These are phyloP conservation scores for Oscheius sp. DNA, from an alignment of 2,888 invertebrate genomes.

Conservation along the genomic window DNA sequence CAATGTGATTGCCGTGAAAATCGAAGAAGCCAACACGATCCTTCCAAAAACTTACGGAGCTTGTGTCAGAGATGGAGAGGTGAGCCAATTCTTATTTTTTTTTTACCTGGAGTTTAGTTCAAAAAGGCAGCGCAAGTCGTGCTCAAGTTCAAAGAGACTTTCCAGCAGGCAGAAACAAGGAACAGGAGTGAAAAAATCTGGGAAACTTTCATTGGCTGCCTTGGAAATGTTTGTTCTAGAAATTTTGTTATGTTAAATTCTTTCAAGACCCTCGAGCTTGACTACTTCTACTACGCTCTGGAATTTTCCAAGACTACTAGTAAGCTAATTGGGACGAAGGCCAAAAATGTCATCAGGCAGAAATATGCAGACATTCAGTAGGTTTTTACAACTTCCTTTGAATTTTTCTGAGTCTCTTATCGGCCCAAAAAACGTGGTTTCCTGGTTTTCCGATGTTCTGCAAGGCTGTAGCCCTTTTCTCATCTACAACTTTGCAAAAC, in stretches of 20 bases:
- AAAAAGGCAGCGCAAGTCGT: slow-evolving; percentile 7
- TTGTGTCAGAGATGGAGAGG: neutral
- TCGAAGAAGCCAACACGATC: neutral
- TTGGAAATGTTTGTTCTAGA: neutral
- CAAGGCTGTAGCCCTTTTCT: no score
- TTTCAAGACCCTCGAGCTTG: slow-evolving; percentile 9
- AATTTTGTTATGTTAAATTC: neutral
- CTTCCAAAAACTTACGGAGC: neutral
- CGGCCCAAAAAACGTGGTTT: no score
- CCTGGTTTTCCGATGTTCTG: no score
- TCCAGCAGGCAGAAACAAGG: neutral
- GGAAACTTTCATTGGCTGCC: neutral
- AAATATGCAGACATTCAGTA: slow-evolving; percentile 20
- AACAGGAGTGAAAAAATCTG: slow-evolving; percentile 7
- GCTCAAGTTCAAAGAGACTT: neutral
- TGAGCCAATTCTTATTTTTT: neutral
- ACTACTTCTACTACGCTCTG: slow-evolving; percentile 19
- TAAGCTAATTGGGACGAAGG: slow-evolving; percentile 8
- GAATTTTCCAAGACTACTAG: slow-evolving; percentile 4
- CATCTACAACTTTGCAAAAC: no score
- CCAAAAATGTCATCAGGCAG: slow-evolving; percentile 21
- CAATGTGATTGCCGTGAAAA: slow-evolving; percentile 1
- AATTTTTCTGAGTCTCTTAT: neutral
- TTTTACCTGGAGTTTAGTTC: slow-evolving; percentile 2
- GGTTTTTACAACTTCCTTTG: neutral